These are phyloP conservation scores for Protonemura montana DNA, from an alignment of 2,888 invertebrate species.

Conservation along the genomic window DNA sequence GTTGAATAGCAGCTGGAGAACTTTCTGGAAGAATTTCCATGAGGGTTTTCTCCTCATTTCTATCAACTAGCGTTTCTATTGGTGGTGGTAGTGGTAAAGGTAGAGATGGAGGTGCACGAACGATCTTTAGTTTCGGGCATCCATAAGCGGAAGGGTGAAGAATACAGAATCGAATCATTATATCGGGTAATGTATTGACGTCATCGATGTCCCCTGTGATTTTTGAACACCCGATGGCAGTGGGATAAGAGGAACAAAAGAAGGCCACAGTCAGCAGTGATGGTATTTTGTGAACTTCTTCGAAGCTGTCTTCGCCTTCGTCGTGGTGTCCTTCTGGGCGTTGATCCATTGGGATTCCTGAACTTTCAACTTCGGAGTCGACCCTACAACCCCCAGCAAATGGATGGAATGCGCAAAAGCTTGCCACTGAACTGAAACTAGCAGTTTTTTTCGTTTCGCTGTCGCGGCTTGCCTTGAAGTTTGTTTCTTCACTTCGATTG, in stretches of 20 bases:
- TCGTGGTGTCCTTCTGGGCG: background rate
- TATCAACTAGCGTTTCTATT: background rate
- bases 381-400: background rate
- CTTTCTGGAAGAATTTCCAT: no score
- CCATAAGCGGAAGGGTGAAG: background rate
- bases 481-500: background rate
- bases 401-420: background rate
- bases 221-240: background rate
- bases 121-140: background rate
- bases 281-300: background rate
- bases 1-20: background rate
- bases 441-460: background rate
- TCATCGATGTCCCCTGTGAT: background rate
- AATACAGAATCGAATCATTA: background rate
- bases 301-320: background rate
- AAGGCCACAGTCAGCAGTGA: background rate
- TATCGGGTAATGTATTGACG: background rate
- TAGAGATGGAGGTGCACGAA: background rate
- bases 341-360: background rate
- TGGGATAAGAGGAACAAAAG: background rate
- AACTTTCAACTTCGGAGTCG: background rate
- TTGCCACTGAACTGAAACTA: background rate
- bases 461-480: background rate
- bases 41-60: no score
- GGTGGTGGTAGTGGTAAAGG: background rate